A percentile compares a stretch with the other conserved stretches of the same genome.
phyloP scores from a whole-genome alignment of 1,140 invertebrate genomes.

The Meloidogyne hapla region DNA sequence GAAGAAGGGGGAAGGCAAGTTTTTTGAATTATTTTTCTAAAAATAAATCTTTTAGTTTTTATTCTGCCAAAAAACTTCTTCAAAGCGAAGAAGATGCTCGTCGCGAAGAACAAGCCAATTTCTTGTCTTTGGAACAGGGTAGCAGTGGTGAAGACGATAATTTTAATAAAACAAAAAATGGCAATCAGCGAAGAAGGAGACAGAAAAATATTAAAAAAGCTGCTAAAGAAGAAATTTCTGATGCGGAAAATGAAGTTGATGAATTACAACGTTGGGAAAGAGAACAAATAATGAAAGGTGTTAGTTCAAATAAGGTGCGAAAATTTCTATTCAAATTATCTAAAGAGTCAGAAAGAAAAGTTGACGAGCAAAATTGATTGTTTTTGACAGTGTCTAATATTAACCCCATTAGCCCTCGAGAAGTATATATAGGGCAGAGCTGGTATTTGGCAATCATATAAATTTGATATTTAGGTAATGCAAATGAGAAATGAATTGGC shows the following conservation, averaged over 20 bases:
- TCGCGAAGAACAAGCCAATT: constrained; percentile 44
- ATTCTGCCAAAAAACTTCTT: constrained; percentile 44
- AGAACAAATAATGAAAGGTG: constrained; percentile 51
- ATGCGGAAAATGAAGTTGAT: constrained; percentile 46
- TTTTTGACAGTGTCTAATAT: too few species aligned
- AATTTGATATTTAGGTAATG: constrained; percentile 45
- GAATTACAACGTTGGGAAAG: constrained; percentile 45
- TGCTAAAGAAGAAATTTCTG: constrained; percentile 29
- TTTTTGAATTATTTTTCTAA: background rate
- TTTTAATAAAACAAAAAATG: background rate
- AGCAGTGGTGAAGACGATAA: constrained; percentile 39
- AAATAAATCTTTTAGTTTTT: constrained; percentile 36
- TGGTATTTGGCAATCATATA: too few species aligned
- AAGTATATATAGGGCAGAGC: too few species aligned
- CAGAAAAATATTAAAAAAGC: background rate
- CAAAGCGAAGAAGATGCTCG: constrained; percentile 43
- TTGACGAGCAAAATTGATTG: too few species aligned
- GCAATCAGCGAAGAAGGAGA: background rate
- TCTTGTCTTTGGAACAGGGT: constrained; percentile 46
- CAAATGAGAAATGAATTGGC: constrained; percentile 43
- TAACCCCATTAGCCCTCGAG: too few species aligned
- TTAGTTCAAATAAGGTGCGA: constrained; percentile 43
- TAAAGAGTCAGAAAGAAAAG: too few species aligned
- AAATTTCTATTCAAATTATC: background rate
- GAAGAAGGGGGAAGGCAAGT: constrained; percentile 35